Conservation (phyloP, 2,113 vertebrate genomes). For the Cololabis saira region DNA sequence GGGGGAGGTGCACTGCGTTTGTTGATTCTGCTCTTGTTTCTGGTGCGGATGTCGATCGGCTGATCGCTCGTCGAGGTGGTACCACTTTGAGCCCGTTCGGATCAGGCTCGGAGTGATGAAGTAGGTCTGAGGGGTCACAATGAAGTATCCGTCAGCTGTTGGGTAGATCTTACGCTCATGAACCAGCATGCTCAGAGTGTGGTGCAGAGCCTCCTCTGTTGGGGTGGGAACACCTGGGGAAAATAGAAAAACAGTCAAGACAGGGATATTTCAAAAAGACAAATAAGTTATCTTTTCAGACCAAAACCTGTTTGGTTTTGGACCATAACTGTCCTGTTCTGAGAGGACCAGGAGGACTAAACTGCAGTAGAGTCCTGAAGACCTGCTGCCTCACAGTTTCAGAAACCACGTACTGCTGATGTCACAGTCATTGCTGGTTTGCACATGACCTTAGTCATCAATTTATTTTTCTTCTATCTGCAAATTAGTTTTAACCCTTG, state of each 20-base stretch:
- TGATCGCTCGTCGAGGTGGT: conserved; percentile 96
- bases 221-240: conserved; percentile 93
- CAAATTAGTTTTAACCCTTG: too few relatives aligned
- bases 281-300: too few relatives aligned
- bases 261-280: neutral
- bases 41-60: conserved; percentile 87
- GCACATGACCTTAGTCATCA: too few relatives aligned
- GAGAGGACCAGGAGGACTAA: too few relatives aligned
- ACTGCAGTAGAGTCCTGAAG: too few relatives aligned
- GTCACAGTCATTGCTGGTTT: too few relatives aligned
- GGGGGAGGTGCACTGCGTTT: conserved; percentile 94
- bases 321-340: too few relatives aligned
- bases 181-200: conserved; percentile 95
- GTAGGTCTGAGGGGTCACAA: conserved; percentile 98
- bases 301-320: too few relatives aligned
- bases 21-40: conserved; percentile 75
- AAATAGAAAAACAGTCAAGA: conserved; percentile 23
- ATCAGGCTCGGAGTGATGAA: conserved; percentile 98
- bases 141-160: conserved; percentile 96
- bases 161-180: conserved; percentile 98
- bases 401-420: too few relatives aligned
- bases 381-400: too few relatives aligned
- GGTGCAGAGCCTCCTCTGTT: conserved; percentile 94
- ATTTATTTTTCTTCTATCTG: too few relatives aligned
- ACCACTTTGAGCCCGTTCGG: conserved; percentile 99